Evolutionary conservation across 2,797 vertebrate species (phyloP).

Genomic region (Brotula barbata): DNA sequence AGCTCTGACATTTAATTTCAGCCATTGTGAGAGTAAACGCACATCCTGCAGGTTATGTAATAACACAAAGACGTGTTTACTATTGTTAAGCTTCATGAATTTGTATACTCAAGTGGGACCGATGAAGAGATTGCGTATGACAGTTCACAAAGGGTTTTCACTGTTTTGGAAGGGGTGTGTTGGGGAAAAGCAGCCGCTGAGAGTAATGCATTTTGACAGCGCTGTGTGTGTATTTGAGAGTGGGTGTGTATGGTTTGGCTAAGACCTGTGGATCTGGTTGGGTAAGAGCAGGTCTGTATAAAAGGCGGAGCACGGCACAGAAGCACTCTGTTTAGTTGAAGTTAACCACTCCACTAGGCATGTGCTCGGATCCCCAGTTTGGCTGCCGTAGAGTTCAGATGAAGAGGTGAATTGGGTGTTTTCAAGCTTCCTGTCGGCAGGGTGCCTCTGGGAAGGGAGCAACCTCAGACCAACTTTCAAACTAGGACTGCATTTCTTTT

Average conservation of each 20-base stretch:
- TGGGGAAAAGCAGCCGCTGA: constrained; percentile 32
- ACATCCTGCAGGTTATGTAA: constrained; percentile 42
- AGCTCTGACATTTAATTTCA: constrained; percentile 22
- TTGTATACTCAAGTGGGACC: neutral
- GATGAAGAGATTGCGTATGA: constrained; percentile 35
- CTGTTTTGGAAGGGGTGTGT: constrained; percentile 48
- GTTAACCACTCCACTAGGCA: constrained; percentile 42
- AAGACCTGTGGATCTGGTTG: constrained; percentile 71
- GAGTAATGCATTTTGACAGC: constrained; percentile 65
- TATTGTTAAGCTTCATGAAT: neutral
- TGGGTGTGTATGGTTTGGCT: constrained; percentile 49
- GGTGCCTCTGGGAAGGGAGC: constrained; percentile 54
- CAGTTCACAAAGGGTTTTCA: constrained; percentile 23
- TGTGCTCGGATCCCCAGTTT: constrained; percentile 31
- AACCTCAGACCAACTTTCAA: constrained; percentile 31
- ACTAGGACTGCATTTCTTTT: constrained; percentile 34
- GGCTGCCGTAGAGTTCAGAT: constrained; percentile 22
- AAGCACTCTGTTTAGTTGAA: constrained; percentile 48
- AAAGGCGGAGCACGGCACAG: constrained; percentile 61
- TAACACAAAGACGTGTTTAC: constrained; percentile 1
- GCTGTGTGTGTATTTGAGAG: constrained; percentile 43
- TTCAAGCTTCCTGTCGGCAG: constrained; percentile 4
- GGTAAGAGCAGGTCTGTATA: constrained; percentile 65
- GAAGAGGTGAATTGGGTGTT: constrained; percentile 17
- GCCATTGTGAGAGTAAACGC: constrained; percentile 21